Conservation (phyloP, 2,797 vertebrate genomes). For the Dromococcyx pavoninus region DNA sequence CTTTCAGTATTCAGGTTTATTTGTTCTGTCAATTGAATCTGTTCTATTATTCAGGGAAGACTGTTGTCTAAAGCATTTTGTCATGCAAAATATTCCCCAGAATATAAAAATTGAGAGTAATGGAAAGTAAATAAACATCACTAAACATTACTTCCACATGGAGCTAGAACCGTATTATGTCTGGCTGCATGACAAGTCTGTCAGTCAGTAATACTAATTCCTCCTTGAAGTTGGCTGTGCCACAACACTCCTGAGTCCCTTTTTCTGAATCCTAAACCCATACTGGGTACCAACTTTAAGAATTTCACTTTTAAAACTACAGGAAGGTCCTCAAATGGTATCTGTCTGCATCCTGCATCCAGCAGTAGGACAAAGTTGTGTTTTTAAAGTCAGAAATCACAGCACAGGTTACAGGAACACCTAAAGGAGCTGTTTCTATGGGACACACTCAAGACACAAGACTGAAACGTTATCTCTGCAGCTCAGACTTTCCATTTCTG, state of each 20-base stretch:
- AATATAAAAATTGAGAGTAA: conserved; percentile 40
- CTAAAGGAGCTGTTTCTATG: not conserved
- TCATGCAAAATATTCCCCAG: conserved; percentile 15
- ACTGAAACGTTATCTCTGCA: not conserved
- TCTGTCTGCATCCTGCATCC: not conserved
- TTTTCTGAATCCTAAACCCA: not conserved
- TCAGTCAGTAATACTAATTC: conserved; percentile 42
- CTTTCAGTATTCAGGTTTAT: conserved; percentile 40
- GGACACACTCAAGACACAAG: not conserved
- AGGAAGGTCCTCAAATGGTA: not conserved
- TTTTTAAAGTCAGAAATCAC: not conserved
- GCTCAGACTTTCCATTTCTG: not conserved
- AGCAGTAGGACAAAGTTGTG: not conserved
- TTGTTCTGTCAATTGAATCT: conserved; percentile 44
- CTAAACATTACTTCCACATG: conserved; percentile 32
- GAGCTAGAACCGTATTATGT: conserved; percentile 27
- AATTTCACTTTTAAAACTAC: not conserved
- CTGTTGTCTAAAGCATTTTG: conserved; percentile 33
- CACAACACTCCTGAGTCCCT: not conserved
- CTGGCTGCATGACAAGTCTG: conserved; percentile 34
- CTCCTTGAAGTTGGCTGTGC: not conserved
- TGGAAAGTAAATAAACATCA: conserved; percentile 48
- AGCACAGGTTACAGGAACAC: not conserved
- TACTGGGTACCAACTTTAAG: not conserved
- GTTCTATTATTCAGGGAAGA: conserved; percentile 16